phyloP scores from a whole-genome alignment of 2,888 invertebrate species.

The Platerodrilus igneus region DNA sequence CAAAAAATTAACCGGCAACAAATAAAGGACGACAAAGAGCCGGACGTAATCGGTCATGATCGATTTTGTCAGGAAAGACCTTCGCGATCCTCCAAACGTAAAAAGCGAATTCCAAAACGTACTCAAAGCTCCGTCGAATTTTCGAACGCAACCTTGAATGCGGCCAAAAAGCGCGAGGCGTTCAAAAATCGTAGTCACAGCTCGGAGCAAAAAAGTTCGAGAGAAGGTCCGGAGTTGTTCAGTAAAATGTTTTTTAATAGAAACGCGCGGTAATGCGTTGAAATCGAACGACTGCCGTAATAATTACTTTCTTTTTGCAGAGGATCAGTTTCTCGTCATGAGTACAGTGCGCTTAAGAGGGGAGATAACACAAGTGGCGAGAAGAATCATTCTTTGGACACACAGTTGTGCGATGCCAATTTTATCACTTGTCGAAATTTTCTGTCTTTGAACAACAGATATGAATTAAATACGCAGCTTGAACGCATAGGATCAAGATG shows the following conservation, averaged over 20 bases:
- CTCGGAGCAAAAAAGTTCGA: conserved; percentile 59
- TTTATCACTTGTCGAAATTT: conserved; percentile 63
- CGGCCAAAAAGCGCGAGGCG: conserved; percentile 60
- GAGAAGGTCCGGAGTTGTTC: conserved; percentile 57
- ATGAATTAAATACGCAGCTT: conserved; percentile 73
- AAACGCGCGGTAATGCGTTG: conserved; percentile 17
- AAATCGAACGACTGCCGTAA: no score
- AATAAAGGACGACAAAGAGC: conserved; percentile 52
- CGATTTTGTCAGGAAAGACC: conserved; percentile 70
- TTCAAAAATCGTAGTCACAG: conserved; percentile 61
- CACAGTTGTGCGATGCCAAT: conserved; percentile 61
- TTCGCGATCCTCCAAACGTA: conserved; percentile 52
- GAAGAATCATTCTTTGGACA: conserved; percentile 50
- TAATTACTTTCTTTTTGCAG: conserved; percentile 41
- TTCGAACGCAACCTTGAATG: conserved; percentile 58
- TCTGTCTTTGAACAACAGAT: conserved; percentile 62
- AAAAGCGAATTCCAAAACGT: conserved; percentile 57
- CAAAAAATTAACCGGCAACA: conserved; percentile 61
- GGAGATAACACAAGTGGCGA: conserved; percentile 56
- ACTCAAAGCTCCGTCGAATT: conserved; percentile 67
- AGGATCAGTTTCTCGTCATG: conserved; percentile 52
- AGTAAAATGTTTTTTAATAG: conserved; percentile 64
- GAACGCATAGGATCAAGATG: conserved; percentile 78
- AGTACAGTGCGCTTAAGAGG: conserved; percentile 63
- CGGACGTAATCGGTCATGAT: conserved; percentile 74